phyloP scores from a whole-genome alignment of 2,113 vertebrate species.

The Sinocyclocheilus anshuiensis region DNA sequence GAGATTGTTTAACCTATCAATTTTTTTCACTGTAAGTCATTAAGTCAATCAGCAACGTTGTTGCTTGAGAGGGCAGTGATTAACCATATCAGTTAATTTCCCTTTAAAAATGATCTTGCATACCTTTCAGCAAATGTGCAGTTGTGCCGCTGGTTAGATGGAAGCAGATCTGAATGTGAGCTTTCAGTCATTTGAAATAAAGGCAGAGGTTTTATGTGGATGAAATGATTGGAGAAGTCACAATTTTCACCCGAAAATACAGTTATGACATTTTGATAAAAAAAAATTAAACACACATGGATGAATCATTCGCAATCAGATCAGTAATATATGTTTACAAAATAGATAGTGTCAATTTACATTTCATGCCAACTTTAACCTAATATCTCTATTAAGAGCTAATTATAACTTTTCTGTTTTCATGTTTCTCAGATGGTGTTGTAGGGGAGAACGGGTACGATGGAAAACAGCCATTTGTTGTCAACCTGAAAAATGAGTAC shows the following conservation, averaged over 20 bases:
- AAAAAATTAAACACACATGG: background rate
- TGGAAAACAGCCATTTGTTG: slow-evolving; percentile 55
- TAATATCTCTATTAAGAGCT: too few species aligned
- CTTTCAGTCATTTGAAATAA: background rate
- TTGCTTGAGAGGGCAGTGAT: too few species aligned
- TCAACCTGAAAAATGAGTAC: slow-evolving; percentile 66
- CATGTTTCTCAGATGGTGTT: slow-evolving; percentile 63
- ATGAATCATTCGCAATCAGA: background rate
- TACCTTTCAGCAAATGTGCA: too few species aligned
- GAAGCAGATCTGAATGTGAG: background rate
- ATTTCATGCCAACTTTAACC: too few species aligned
- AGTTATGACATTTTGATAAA: background rate
- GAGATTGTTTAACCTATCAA: too few species aligned
- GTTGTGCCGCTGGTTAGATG: too few species aligned
- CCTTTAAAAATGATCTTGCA: too few species aligned
- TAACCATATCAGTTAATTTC: too few species aligned
- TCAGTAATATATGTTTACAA: background rate
- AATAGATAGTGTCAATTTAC: background rate
- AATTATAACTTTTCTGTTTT: slow-evolving; percentile 24
- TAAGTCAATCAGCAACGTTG: too few species aligned
- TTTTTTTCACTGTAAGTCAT: too few species aligned
- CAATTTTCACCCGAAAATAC: too few species aligned
- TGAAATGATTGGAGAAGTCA: background rate
- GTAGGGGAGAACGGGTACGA: slow-evolving; percentile 57
- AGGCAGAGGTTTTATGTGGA: background rate